A percentile compares a stretch with the other conserved stretches of the same genome.
phyloP scores from a whole-genome alignment of 2,888 invertebrate species.

The Doris montereyensis region DNA sequence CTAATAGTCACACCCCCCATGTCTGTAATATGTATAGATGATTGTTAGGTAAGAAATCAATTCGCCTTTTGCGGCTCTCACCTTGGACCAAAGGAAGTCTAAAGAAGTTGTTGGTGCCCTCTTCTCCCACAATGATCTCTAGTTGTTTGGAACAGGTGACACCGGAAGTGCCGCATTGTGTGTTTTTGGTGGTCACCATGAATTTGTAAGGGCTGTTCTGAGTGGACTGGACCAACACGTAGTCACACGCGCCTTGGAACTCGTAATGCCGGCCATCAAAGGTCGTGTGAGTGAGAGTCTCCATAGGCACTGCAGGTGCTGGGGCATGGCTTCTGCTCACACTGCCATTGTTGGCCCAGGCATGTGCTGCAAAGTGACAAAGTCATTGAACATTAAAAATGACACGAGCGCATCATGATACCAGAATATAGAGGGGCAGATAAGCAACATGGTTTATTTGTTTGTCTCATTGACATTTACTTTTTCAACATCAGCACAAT shows the following conservation, averaged over 20 bases:
- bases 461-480: too few species aligned
- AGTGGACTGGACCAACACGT: conserved; percentile 80
- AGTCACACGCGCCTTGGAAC: conserved; percentile 91
- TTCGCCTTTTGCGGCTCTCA: too few species aligned
- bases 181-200: conserved; percentile 85
- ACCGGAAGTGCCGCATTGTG: conserved; percentile 88
- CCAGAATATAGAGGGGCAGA: too few species aligned
- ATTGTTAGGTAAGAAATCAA: too few species aligned
- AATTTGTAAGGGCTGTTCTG: conserved; percentile 53
- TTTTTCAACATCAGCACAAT: too few species aligned
- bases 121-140: conserved; percentile 60
- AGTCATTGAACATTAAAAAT: too few species aligned
- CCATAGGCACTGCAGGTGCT: conserved; percentile 90
- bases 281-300: conserved; percentile 89
- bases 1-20: too few species aligned
- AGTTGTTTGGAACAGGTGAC: conserved; percentile 91
- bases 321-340: conserved; percentile 79
- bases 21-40: too few species aligned
- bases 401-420: too few species aligned
- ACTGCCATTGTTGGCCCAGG: conserved; percentile 83
- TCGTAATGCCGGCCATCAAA: conserved; percentile 89
- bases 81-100: conserved; percentile 59
- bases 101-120: conserved; percentile 53
- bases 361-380: conserved; percentile 58
- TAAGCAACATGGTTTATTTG: too few species aligned